A percentile compares a stretch with the other conserved stretches of the same genome.
Conservation (phyloP, 2,797 vertebrate species). For the Momotus momota region DNA sequence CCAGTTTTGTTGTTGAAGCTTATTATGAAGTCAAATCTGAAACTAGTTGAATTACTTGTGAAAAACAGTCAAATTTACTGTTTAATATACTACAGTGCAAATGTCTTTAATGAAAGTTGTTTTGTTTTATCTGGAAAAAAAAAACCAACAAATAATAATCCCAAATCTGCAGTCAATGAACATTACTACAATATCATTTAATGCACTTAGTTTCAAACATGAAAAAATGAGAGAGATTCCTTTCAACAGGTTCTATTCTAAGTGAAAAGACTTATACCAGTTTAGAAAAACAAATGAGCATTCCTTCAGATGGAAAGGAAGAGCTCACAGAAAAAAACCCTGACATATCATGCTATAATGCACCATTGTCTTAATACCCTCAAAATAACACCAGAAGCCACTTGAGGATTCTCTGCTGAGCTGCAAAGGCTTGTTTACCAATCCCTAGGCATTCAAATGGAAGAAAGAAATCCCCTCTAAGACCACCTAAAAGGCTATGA, state of each 20-base stretch:
- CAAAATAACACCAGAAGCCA: slow-evolving; percentile 71
- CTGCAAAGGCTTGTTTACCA: slow-evolving; percentile 68
- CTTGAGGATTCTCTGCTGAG: slow-evolving; percentile 64
- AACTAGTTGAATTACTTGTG: background rate
- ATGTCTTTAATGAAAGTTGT: background rate
- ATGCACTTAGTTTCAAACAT: slow-evolving; percentile 67
- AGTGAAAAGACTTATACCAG: slow-evolving; percentile 56
- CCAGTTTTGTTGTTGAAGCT: background rate
- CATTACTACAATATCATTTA: slow-evolving; percentile 58
- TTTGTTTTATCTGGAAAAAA: slow-evolving; percentile 44
- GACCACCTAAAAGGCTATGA: slow-evolving; percentile 68
- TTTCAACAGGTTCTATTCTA: slow-evolving; percentile 55
- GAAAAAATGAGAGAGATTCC: slow-evolving; percentile 47
- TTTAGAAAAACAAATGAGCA: slow-evolving; percentile 19
- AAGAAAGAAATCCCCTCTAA: slow-evolving; percentile 38
- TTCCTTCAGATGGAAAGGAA: slow-evolving; percentile 17
- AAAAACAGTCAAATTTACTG: background rate
- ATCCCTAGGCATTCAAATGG: slow-evolving; percentile 52
- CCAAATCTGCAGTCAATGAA: slow-evolving; percentile 43
- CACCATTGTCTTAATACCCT: slow-evolving; percentile 74
- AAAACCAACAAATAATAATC: slow-evolving; percentile 23
- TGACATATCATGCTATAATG: slow-evolving; percentile 48
- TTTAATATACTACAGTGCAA: background rate
- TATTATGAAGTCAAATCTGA: background rate
- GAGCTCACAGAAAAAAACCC: slow-evolving; percentile 3